Evolutionary conservation across 2,888 invertebrate species (phyloP).

Genomic region (Euphydryas editha): DNA sequence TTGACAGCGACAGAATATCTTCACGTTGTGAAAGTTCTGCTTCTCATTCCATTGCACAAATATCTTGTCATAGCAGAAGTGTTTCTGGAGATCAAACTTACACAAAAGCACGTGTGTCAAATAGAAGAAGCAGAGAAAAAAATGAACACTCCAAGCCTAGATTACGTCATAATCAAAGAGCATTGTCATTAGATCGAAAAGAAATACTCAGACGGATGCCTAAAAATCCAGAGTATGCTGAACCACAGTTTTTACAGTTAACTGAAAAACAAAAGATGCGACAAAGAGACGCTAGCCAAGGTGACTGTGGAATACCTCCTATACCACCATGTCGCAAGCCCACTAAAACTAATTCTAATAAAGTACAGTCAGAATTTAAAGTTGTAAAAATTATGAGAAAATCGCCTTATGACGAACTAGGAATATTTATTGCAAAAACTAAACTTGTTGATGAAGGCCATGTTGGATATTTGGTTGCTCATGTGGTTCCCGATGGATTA

Average conservation of each 20-base stretch:
- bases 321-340: slow-evolving; percentile 77
- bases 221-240: slow-evolving; percentile 67
- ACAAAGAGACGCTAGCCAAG: slow-evolving; percentile 68
- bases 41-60: slow-evolving; percentile 68
- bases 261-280: slow-evolving; percentile 80
- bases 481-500: slow-evolving; percentile 87
- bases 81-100: slow-evolving; percentile 79
- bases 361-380: slow-evolving; percentile 67
- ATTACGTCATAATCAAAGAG: slow-evolving; percentile 76
- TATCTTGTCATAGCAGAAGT: slow-evolving; percentile 75
- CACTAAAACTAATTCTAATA: slow-evolving; percentile 60
- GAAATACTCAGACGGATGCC: slow-evolving; percentile 80
- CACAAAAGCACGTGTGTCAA: slow-evolving; percentile 65
- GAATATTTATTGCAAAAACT: slow-evolving; percentile 88
- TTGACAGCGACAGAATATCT: slow-evolving; percentile 82
- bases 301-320: slow-evolving; percentile 76
- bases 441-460: slow-evolving; percentile 84
- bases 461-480: slow-evolving; percentile 87
- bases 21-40: slow-evolving; percentile 81
- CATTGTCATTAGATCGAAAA: slow-evolving; percentile 81
- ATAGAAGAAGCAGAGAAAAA: slow-evolving; percentile 73
- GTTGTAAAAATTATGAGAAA: slow-evolving; percentile 83
- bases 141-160: slow-evolving; percentile 64
- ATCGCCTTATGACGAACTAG: slow-evolving; percentile 85
- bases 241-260: slow-evolving; percentile 74